These are phyloP conservation scores for Rhinolophus sinicus DNA, from an alignment of 2,113 vertebrate genomes.

Conservation along the genomic window DNA sequence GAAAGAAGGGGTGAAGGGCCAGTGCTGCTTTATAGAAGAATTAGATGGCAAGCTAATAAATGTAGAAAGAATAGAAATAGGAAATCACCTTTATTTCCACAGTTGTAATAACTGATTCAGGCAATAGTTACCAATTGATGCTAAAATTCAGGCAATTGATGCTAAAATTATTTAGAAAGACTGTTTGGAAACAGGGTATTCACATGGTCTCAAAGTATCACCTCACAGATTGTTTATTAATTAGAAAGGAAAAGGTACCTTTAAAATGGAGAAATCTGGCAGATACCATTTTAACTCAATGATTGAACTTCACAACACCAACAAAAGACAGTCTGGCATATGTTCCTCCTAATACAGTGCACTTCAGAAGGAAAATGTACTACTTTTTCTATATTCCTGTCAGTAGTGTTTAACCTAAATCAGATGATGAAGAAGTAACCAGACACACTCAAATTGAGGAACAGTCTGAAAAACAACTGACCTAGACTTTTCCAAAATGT, in stretches of 20 bases:
- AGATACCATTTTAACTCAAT: background rate
- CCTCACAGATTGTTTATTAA: background rate
- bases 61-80: constrained; percentile 8
- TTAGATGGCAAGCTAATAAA: background rate
- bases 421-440: background rate
- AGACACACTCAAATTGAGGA: background rate
- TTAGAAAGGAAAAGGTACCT: background rate
- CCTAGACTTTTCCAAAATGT: constrained; percentile 15
- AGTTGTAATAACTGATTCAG: background rate
- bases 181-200: background rate
- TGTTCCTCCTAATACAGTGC: background rate
- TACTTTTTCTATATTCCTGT: background rate
- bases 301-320: background rate
- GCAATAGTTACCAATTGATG: background rate
- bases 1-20: background rate
- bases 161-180: background rate
- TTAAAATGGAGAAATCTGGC: constrained; percentile 39
- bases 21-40: background rate
- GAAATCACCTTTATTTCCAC: constrained; percentile 12
- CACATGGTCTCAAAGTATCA: background rate
- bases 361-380: background rate
- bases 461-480: background rate
- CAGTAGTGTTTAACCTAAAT: background rate
- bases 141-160: background rate
- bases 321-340: background rate